Base-by-base conservation (phyloP, 2,888 invertebrate genomes). In the Philereme transversata region DNA sequence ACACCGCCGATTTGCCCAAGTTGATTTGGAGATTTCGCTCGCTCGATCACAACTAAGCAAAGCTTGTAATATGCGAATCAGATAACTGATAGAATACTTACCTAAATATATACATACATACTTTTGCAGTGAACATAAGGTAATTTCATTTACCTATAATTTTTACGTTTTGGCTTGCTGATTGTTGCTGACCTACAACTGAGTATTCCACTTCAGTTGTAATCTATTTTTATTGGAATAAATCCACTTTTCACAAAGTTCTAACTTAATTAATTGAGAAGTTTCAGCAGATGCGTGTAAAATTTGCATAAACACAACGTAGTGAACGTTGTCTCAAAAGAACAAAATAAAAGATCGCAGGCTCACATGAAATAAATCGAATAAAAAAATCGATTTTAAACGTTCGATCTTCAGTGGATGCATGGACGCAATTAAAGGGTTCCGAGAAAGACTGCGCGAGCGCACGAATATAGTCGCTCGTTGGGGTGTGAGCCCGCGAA, bases 351-450 rank as follows among this genome's bases (percentile, higher is more conserved):
- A 87, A 79, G 83, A 88, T 86, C 82, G 22, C 53, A 68, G 76
- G 81, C 87, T 79, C 89, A 84, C 87, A 84, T 86, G 83, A 78
- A 86, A 82, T 85, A 88, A 92, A 90, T 87, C 83, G 89, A 90
- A 85, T 85, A 90, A 92, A 90, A 79, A 90, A 90, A 88, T 88
- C 87, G 87, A 88, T 90, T 90, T 90, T 88, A 89, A 91, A 83
- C 88, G 88, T 90, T 89, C 90, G 90, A 90, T 88, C 88, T 84
- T 87, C 83, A 84, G 79, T 66, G 71, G 84, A 83, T 55, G 60
- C 62, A 86, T 88, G 86, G 87, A 87, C 84, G 91, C 92, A 92
- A 92, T 92, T 92, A 92, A 92, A 90, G 89, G 72, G 83, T 91
- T 91, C 92, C 72, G 78, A 85, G 92, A 92, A 91, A 72, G 80